Conservation (phyloP, 2,888 invertebrate genomes). For the Leucophenga maculata region DNA sequence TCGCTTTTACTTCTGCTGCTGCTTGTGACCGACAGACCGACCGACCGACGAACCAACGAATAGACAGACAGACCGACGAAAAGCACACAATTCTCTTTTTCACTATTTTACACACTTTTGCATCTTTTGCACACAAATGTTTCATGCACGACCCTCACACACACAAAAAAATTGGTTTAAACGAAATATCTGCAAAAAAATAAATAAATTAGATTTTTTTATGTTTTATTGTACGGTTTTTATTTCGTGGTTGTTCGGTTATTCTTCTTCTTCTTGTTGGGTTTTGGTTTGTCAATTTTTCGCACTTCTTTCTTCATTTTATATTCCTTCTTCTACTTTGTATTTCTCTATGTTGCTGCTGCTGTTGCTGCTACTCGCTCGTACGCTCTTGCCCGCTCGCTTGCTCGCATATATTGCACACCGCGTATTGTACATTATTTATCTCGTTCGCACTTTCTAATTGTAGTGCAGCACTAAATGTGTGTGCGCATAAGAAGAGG, state of each 20-base stretch:
- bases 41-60: constrained; percentile 2
- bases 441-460: constrained; percentile 23
- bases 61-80: neutral
- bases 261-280: constrained; percentile 23
- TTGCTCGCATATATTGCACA: neutral
- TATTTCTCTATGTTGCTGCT: constrained; percentile 25
- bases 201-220: constrained; percentile 5
- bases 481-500: constrained; percentile 10
- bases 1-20: constrained; percentile 9
- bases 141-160: constrained; percentile 2
- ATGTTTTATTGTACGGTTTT: constrained; percentile 20
- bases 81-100: constrained; percentile 10
- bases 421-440: constrained; percentile 1
- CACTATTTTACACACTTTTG: constrained; percentile 7
- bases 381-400: neutral
- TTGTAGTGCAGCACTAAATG: constrained; percentile 7
- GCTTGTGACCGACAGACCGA: neutral
- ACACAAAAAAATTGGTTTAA: constrained; percentile 13
- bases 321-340: constrained; percentile 18
- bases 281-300: constrained; percentile 25
- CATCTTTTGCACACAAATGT: constrained; percentile 8
- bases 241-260: constrained; percentile 23
- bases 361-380: constrained; percentile 5
- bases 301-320: constrained; percentile 25
- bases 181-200: constrained; percentile 23